Percentiles rank a stretch among this genome's conserved stretches.
Conservation (phyloP, 2,888 invertebrate genomes). For the Lepidocyrtinus sp. region DNA sequence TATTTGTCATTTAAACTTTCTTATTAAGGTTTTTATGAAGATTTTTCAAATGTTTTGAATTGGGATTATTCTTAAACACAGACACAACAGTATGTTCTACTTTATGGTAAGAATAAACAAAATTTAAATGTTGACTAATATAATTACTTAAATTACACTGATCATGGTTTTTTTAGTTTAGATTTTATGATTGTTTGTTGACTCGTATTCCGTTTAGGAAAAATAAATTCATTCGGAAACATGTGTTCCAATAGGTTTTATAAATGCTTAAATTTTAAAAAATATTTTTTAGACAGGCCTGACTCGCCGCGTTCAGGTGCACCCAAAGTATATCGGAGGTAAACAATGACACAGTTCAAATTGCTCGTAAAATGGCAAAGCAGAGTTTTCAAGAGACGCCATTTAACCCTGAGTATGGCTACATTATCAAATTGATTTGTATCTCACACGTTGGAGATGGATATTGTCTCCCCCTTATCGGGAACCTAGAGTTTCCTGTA, state of each 20-base stretch:
- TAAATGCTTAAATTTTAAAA: neutral
- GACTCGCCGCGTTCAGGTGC: constrained; percentile 24
- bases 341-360: too few species aligned
- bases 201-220: neutral
- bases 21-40: too few species aligned
- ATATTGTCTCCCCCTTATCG: constrained; percentile 30
- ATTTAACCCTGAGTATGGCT: constrained; percentile 29
- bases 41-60: too few species aligned
- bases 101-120: constrained; percentile 16
- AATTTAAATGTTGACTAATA: neutral
- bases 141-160: too few species aligned
- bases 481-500: constrained; percentile 29
- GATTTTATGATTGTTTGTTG: neutral
- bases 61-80: too few species aligned
- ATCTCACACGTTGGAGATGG: constrained; percentile 31
- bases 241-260: neutral
- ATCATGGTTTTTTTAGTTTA: too few species aligned
- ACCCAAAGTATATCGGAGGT: constrained; percentile 34
- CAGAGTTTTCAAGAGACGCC: constrained; percentile 3
- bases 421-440: constrained; percentile 2
- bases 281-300: constrained; percentile 10
- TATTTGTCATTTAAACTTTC: too few species aligned
- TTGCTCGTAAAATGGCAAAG: constrained; percentile 24
- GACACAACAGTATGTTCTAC: too few species aligned
- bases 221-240: neutral